Evolutionary conservation across 1,140 invertebrate genomes (phyloP), one percentile per base, ranked within the genome.

Genomic region (Orussus abietinus): DNA sequence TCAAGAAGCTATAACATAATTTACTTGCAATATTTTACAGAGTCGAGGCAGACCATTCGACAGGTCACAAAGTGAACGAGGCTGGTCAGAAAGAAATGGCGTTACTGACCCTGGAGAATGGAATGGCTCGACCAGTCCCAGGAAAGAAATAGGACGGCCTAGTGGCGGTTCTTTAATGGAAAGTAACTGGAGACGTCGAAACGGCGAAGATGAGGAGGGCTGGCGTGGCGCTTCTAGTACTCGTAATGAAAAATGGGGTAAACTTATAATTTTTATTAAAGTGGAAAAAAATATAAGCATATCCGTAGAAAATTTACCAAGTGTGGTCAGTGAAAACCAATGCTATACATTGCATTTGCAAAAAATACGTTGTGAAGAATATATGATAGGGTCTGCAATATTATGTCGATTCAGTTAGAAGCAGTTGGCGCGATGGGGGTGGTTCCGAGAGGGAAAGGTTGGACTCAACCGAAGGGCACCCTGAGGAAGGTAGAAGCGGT

Each of bases 371-470:
- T n/a, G n/a, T n/a, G n/a, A n/a, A n/a, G n/a, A n/a, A n/a, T n/a
- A n/a, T n/a, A n/a, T n/a, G n/a, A n/a, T n/a, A n/a, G n/a, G n/a
- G n/a, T n/a, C n/a, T n/a, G n/a, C n/a, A n/a, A n/a, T n/a, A n/a
- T n/a, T n/a, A n/a, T n/a, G n/a, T n/a, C n/a, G n/a, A n/a, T 29
- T 31, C 26, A 72, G 68, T 59, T 31, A 64, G 64, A 53, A 58
- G 71, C 28, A 84, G 80, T 62, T 85, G 84, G 83, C 77, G 83
- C 18, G 82, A 84, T 45, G 79, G 77, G 35, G 80, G 81, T 10
- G 55, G 54, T 40, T 47, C 53, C 14, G 70, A 73, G 5, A 54
- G 66, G 30, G 69, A 69, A 5, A 56, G 68, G 46, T 32, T 59
- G 26, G 69, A 72, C 15, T 49, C 56, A 47, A 51, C 53, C 3